These are phyloP conservation scores for Anorthoa munda DNA, from an alignment of 2,888 invertebrate genomes.

Conservation along the genomic window DNA sequence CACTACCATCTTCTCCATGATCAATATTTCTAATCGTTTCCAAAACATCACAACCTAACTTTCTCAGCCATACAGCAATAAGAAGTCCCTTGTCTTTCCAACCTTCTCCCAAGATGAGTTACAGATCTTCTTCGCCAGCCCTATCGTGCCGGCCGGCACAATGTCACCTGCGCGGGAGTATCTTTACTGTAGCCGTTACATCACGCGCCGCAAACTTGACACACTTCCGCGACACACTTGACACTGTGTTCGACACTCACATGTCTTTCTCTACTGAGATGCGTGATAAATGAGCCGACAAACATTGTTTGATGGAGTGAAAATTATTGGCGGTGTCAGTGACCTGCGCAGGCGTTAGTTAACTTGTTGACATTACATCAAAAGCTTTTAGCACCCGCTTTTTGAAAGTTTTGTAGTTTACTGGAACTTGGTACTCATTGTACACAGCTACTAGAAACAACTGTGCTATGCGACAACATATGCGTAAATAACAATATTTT, in stretches of 20 bases:
- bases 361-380: not conserved
- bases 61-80: not conserved
- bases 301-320: constrained; percentile 34
- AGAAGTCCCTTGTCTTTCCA: not conserved
- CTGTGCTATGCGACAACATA: not conserved
- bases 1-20: not conserved
- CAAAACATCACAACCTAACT: not conserved
- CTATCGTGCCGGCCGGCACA: constrained; percentile 49
- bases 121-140: not conserved
- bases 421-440: not conserved
- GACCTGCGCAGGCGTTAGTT: constrained; percentile 30
- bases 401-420: not conserved
- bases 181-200: constrained; percentile 72
- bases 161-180: constrained; percentile 72
- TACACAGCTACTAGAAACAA: not conserved
- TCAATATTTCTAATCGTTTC: not conserved
- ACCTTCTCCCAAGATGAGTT: too few species aligned
- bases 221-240: constrained; percentile 77
- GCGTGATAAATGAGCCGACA: constrained; percentile 40
- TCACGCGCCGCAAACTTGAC: constrained; percentile 83
- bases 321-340: constrained; percentile 37
- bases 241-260: constrained; percentile 66
- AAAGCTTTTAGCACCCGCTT: not conserved
- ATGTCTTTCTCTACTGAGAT: constrained; percentile 52
- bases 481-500: not conserved